Conservation (phyloP, 2,797 vertebrate species). For the Myotis planiceps region DNA sequence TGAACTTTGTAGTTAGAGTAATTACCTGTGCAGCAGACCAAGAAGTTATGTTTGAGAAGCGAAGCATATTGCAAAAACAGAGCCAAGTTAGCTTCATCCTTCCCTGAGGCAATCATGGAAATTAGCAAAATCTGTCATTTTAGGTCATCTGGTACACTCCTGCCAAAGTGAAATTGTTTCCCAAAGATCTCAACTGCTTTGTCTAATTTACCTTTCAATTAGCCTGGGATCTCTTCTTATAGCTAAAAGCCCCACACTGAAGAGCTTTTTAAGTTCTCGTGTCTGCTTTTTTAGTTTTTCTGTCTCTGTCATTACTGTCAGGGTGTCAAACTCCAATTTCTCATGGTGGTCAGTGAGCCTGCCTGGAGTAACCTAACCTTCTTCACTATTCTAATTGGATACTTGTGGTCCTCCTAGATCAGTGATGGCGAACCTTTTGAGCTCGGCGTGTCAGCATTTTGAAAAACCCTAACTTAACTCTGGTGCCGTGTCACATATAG, state of each 20-base stretch:
- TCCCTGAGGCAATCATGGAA: slow-evolving; percentile 63
- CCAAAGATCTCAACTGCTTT: slow-evolving; percentile 58
- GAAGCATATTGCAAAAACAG: slow-evolving; percentile 71
- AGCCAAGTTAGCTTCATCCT: slow-evolving; percentile 46
- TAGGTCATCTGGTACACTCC: slow-evolving; percentile 37
- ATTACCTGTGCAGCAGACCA: slow-evolving; percentile 68
- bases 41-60: slow-evolving; percentile 72
- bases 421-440: no score
- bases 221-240: slow-evolving; percentile 29
- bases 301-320: background rate
- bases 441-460: no score
- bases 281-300: slow-evolving; percentile 10
- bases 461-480: no score
- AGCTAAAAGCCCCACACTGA: background rate
- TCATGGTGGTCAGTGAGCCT: background rate
- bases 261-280: background rate
- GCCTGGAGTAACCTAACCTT: background rate
- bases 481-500: no score
- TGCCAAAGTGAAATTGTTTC: slow-evolving; percentile 55
- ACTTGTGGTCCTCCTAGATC: background rate
- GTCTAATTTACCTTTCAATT: slow-evolving; percentile 59
- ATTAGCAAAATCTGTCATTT: slow-evolving; percentile 58
- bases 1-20: slow-evolving; percentile 56
- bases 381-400: background rate
- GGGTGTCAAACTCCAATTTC: background rate